Conservation (phyloP, 2,113 vertebrate species). For the Archilochus colubris region DNA sequence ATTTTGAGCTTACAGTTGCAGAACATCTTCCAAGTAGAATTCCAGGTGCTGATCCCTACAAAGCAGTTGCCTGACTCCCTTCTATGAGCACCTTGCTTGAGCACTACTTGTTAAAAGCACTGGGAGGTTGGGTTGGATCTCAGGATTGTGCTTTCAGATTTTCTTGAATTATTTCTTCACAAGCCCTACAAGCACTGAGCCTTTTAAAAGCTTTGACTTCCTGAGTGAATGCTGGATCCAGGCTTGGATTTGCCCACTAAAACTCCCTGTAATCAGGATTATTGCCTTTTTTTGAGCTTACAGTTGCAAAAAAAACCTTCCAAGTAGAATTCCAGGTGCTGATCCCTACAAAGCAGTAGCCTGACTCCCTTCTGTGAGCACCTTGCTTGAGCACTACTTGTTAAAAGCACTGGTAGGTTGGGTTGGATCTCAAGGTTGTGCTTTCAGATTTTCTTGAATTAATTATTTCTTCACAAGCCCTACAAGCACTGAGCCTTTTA, state of each 20-base stretch:
- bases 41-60: not conserved
- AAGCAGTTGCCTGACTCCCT: too few relatives aligned
- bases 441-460: not conserved
- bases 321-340: not conserved
- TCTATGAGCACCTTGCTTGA: too few relatives aligned
- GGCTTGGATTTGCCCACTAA: conserved; percentile 32
- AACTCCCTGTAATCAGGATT: conserved; percentile 41
- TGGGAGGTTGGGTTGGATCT: too few relatives aligned
- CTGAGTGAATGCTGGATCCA: not conserved
- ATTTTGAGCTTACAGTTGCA: conserved; percentile 35
- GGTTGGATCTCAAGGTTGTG: not conserved
- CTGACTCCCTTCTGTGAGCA: too few relatives aligned
- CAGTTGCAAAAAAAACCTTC: not conserved
- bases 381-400: too few relatives aligned
- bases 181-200: not conserved
- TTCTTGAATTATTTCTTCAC: too few relatives aligned
- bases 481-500: too few relatives aligned
- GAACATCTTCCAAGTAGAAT: not conserved
- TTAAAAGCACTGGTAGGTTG: not conserved
- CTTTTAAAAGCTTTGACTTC: conserved; percentile 39
- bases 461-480: not conserved
- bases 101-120: too few relatives aligned
- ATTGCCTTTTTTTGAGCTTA: conserved; percentile 45
- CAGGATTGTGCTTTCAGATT: too few relatives aligned
- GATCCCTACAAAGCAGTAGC: too few relatives aligned